Evolutionary conservation across 1,140 invertebrate genomes (phyloP), one percentile per base, ranked within the genome.

Genomic region (Pogonognathellus flavescens): DNA sequence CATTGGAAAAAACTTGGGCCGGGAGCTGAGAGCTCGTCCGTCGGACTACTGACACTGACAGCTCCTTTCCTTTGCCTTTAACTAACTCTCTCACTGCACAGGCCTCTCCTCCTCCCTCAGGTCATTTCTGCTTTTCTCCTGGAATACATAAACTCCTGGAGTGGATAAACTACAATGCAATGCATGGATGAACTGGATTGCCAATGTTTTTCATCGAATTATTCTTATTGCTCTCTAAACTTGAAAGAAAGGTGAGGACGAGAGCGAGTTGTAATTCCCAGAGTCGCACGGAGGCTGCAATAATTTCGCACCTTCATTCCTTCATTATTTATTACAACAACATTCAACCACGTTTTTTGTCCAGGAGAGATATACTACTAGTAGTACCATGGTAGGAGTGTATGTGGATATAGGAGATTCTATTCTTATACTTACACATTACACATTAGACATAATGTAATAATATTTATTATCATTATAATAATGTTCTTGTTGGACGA

Each of bases 1-100:
- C 85, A 86, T 87, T 82, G 53, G 49, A 66, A 84, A 80, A 81
- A 81, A 81, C 18, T 57, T 25, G 50, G 55, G 80, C 53, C 53
- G 52, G 80, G 80, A 81, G 80, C 80, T 80, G 72, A 80, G 72
- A 66, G 20, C 25, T 20, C n/a, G 59, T 20, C 31, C 59, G 59
- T 76, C 31, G 14, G 31, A 22, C 81, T 18, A 20, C 60, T 60
- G 60, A 82, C 60, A 82, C 81, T 82, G 81, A 82, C 81, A 82
- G 81, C 80, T 57, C 31, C 55, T 53, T 55, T 55, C 52, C 80
- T 81, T 22, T 25, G 31, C 31, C 31, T 41, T 41, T 6, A 41
- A 3, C 31, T 6, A 41, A 41, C 18, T 18, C 50, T 81, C 50
- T 18, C 11, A 53, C 16, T 81, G n/a, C 16, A 41, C 8, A 53